phyloP scores from a whole-genome alignment of 1,140 invertebrate genomes.

The Drosophila pruinosa region DNA sequence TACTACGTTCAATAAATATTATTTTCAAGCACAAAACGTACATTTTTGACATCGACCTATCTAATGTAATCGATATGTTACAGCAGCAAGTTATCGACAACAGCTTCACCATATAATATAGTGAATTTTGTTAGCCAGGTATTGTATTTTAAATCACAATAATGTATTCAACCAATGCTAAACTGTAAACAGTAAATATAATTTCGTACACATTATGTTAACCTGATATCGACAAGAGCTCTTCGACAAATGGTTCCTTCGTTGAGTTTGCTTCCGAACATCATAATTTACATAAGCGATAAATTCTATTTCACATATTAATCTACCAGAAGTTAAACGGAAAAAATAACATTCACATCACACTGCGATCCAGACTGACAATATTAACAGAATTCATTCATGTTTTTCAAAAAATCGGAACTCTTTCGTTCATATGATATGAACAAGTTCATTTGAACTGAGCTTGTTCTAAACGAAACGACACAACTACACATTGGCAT shows the following conservation, averaged over 20 bases:
- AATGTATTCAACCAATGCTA: no score
- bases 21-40: no score
- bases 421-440: not conserved
- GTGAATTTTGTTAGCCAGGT: no score
- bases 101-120: no score
- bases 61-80: no score
- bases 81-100: no score
- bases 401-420: not conserved
- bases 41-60: no score
- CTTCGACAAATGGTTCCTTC: not conserved
- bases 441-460: not conserved
- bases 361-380: not conserved
- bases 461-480: not conserved
- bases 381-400: not conserved
- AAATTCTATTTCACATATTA: not conserved
- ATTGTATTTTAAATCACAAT: no score
- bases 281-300: not conserved
- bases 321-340: no score
- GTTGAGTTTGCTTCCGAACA: not conserved
- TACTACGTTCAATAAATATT: no score
- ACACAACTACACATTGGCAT: constrained; percentile 27
- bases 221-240: not conserved
- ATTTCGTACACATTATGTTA: no score
- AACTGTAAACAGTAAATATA: not conserved
- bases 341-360: not conserved